A percentile compares a stretch with the other conserved stretches of the same genome.
Evolutionary conservation across 2,113 vertebrate species (phyloP).

Genomic region (Amphiprion percula): DNA sequence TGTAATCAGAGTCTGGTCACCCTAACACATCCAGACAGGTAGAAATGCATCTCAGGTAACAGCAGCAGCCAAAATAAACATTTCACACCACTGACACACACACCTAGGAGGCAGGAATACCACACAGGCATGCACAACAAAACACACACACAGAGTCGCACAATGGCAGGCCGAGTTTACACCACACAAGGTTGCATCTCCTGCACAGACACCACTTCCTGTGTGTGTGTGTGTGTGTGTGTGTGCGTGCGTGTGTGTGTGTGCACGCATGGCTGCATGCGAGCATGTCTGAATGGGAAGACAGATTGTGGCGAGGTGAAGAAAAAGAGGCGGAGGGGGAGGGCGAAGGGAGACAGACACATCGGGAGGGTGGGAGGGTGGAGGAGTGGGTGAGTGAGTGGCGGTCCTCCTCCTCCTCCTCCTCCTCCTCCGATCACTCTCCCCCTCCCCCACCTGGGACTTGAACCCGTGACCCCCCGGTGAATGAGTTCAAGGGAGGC

Average conservation of each 20-base stretch:
- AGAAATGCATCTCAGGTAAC: slow-evolving; percentile 26
- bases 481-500: slow-evolving; percentile 82
- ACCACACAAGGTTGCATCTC: not conserved
- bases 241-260: not conserved
- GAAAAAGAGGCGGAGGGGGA: slow-evolving; percentile 34
- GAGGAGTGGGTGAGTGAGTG: slow-evolving; percentile 50
- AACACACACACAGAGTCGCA: not conserved
- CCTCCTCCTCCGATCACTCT: slow-evolving; percentile 38
- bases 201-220: not conserved
- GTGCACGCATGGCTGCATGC: slow-evolving; percentile 34
- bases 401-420: slow-evolving; percentile 20
- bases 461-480: slow-evolving; percentile 83
- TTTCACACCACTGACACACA: slow-evolving; percentile 7
- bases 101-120: not conserved
- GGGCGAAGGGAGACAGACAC: slow-evolving; percentile 46
- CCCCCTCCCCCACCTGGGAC: slow-evolving; percentile 79
- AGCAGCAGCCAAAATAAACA: slow-evolving; percentile 30
- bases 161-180: not conserved
- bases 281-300: slow-evolving; percentile 46
- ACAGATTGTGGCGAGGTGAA: slow-evolving; percentile 63
- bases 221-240: not conserved
- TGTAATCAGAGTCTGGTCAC: not conserved
- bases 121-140: not conserved
- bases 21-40: not conserved
- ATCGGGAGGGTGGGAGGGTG: slow-evolving; percentile 1